Evolutionary conservation across 2,797 vertebrate genomes (phyloP).

Genomic region (Chiloscyllium punctatum): DNA sequence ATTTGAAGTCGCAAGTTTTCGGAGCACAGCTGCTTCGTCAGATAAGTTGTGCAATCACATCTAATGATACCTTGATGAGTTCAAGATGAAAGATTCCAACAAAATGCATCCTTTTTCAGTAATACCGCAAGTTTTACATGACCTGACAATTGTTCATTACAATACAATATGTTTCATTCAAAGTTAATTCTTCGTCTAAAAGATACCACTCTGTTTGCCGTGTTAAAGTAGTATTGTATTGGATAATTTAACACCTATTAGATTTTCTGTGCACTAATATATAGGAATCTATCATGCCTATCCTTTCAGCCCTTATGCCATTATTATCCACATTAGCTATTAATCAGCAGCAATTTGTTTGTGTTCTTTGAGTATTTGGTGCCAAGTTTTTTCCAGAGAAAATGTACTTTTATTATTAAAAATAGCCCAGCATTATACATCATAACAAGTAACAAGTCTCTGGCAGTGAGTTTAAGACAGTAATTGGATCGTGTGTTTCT

Average conservation of each 20-base stretch:
- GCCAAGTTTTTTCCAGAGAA: background rate
- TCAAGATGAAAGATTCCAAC: too few species aligned
- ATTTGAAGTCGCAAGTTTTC: too few species aligned
- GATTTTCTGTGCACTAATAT: background rate
- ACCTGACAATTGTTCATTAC: background rate
- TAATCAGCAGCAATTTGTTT: background rate
- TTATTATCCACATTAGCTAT: background rate
- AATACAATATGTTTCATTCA: background rate
- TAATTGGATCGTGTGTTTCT: conserved; percentile 19
- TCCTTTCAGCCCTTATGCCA: background rate
- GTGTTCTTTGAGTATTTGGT: background rate
- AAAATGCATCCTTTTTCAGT: too few species aligned
- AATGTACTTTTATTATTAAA: background rate
- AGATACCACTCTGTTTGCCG: background rate
- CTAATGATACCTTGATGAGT: too few species aligned
- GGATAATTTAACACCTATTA: background rate
- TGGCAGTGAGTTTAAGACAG: background rate
- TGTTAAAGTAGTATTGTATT: background rate
- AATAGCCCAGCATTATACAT: background rate
- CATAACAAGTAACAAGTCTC: background rate
- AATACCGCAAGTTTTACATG: too few species aligned
- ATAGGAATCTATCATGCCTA: too few species aligned
- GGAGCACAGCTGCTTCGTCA: too few species aligned
- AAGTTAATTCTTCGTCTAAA: background rate
- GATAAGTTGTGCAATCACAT: too few species aligned